These are phyloP conservation scores for Megaceryle torquata DNA, from an alignment of 2,113 vertebrate species.

Conservation along the genomic window DNA sequence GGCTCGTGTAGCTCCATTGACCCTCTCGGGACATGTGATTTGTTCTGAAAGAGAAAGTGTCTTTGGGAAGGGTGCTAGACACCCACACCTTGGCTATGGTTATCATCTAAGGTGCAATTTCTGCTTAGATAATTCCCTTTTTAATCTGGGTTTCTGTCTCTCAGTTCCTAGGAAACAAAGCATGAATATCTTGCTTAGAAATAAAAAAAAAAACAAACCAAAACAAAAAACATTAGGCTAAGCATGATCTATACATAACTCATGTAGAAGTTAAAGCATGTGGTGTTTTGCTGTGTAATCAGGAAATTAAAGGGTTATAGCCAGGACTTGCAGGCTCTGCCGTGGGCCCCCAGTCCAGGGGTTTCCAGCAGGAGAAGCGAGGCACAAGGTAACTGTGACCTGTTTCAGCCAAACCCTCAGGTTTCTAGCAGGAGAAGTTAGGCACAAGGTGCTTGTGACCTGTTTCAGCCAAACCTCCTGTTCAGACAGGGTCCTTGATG, in stretches of 20 bases:
- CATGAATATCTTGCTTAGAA: not conserved
- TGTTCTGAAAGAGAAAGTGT: not conserved
- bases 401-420: not conserved
- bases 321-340: not conserved
- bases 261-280: not conserved
- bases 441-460: not conserved
- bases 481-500: not conserved
- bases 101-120: not conserved
- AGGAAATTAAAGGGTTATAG: not conserved
- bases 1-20: not conserved
- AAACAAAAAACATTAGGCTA: not conserved
- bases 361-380: not conserved
- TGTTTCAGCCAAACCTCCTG: not conserved
- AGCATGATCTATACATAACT: not conserved
- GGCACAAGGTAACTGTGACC: not conserved
- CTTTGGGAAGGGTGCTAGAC: not conserved
- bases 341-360: fast-evolving
- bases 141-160: not conserved
- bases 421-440: not conserved
- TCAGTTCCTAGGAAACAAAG: not conserved
- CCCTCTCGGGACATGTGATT: not conserved
- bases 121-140: not conserved
- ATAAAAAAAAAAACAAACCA: not conserved
- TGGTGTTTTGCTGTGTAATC: not conserved
- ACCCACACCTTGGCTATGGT: not conserved